Conservation (phyloP, 2,113 vertebrate species). For the Gobiocypris rarus region DNA sequence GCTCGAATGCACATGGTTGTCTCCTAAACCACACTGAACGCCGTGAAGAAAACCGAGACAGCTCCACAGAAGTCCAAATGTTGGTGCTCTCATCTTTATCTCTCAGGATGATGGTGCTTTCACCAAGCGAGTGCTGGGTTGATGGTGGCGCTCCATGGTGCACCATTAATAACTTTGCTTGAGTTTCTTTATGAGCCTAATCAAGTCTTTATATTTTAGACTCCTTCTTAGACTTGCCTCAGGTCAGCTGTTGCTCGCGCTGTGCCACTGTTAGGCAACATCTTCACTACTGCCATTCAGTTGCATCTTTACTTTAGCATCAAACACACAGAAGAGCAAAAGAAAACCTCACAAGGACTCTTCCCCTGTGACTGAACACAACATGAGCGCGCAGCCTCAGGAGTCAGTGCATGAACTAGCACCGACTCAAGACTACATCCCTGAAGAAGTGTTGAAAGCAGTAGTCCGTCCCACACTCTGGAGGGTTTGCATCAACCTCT, state of each 20-base stretch:
- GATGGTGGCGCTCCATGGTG: conserved; percentile 35
- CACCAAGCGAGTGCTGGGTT: conserved; percentile 31
- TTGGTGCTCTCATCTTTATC: conserved; percentile 82
- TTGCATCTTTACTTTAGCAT: neutral
- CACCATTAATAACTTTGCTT: conserved; percentile 33
- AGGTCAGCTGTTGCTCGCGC: neutral
- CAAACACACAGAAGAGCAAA: neutral
- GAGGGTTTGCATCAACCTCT: conserved; percentile 83
- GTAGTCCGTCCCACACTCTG: conserved; percentile 74
- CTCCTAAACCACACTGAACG: conserved; percentile 85
- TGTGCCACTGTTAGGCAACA: neutral
- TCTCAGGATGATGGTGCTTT: conserved; percentile 38
- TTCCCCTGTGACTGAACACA: neutral
- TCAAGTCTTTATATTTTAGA: neutral
- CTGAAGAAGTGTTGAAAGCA: conserved; percentile 58
- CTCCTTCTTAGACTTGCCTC: neutral
- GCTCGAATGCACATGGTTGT: conserved; percentile 98
- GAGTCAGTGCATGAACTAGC: conserved; percentile 51
- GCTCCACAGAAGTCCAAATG: conserved; percentile 88
- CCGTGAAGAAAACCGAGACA: conserved; percentile 85
- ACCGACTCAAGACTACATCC: conserved; percentile 55
- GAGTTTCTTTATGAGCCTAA: neutral
- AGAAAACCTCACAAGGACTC: neutral
- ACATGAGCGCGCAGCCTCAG: conserved; percentile 29
- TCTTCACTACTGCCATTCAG: neutral